Conservation (phyloP, 2,113 vertebrate species). For the Alectura lathami region DNA sequence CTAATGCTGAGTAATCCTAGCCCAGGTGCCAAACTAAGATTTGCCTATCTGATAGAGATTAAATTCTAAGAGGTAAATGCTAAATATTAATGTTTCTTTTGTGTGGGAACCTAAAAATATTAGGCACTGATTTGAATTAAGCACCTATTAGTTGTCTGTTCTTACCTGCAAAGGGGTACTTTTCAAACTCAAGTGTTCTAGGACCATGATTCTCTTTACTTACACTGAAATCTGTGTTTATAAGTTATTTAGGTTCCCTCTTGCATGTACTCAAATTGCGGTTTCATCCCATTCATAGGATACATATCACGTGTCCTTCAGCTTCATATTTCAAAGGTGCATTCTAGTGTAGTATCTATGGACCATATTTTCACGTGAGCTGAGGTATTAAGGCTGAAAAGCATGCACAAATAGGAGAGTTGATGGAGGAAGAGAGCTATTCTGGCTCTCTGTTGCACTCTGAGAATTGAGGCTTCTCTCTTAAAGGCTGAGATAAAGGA, state of each 20-base stretch:
- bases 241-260: neutral
- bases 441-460: neutral
- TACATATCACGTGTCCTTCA: accelerated
- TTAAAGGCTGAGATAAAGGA: neutral
- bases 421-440: too few relatives aligned
- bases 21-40: neutral
- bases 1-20: constrained; percentile 31
- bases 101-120: neutral
- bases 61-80: constrained; percentile 5
- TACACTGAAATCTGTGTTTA: accelerated
- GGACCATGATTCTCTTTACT: neutral
- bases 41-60: constrained; percentile 11
- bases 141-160: neutral
- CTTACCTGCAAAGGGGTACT: neutral
- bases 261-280: neutral
- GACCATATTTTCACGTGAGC: neutral
- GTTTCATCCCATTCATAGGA: neutral
- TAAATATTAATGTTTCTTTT: neutral
- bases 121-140: neutral
- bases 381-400: neutral
- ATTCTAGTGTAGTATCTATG: neutral
- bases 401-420: neutral
- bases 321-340: accelerated
- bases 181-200: neutral
- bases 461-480: neutral